Percentiles rank a stretch among this genome's conserved stretches.
Conservation (phyloP, 2,113 vertebrate species). For the Marcusenius ussheri region DNA sequence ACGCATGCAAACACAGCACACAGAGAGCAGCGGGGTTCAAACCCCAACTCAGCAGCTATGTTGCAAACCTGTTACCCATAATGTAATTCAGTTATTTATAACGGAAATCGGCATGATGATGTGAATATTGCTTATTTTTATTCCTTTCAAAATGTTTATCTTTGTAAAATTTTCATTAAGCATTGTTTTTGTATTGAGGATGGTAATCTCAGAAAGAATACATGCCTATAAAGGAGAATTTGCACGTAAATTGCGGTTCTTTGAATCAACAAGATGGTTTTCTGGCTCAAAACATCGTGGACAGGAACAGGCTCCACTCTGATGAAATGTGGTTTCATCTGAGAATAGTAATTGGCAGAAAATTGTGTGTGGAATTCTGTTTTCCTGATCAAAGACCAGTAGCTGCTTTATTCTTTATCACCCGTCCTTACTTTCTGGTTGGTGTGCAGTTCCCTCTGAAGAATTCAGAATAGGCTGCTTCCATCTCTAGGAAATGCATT, state of each 20-base stretch:
- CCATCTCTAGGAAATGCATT: neutral
- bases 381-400: constrained; percentile 16
- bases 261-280: neutral
- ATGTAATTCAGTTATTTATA: neutral
- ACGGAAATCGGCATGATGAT: neutral
- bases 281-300: neutral
- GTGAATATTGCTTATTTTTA: neutral
- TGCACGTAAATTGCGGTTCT: neutral
- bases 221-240: neutral
- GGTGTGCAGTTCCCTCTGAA: neutral
- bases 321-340: neutral
- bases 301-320: neutral
- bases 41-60: neutral
- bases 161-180: neutral
- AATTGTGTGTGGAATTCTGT: constrained; percentile 9
- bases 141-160: neutral
- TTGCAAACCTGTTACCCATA: neutral
- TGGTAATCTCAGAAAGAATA: neutral
- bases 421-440: neutral
- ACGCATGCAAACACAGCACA: neutral
- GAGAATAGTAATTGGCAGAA: constrained; percentile 18
- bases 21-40: neutral
- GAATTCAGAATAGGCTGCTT: constrained; percentile 1
- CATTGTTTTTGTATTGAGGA: neutral
- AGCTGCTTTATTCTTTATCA: constrained; percentile 8